Evolutionary conservation across 1,140 invertebrate species (phyloP).

Genomic region (Neodiprion fabricii): DNA sequence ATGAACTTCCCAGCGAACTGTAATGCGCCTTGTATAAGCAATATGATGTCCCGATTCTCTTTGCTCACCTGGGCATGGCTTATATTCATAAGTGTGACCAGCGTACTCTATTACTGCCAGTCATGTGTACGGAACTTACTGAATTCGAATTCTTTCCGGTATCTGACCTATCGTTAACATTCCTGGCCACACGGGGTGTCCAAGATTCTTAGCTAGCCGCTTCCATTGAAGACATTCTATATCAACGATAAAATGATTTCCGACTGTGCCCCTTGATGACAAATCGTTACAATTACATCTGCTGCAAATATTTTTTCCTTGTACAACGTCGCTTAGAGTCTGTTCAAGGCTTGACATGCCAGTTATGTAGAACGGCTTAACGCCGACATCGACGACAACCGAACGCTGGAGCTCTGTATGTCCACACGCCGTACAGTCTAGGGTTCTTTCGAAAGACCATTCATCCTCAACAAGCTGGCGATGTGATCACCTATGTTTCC

Average conservation of each 20-base stretch:
- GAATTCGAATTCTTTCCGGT: not conserved
- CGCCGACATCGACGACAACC: too few species aligned
- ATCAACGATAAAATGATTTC: conserved; percentile 10
- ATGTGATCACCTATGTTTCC: too few species aligned
- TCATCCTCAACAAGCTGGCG: too few species aligned
- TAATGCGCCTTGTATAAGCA: conserved; percentile 11
- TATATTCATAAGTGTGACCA: not conserved
- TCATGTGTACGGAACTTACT: conserved; percentile 6
- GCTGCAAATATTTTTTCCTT: too few species aligned
- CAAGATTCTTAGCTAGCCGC: conserved; percentile 1
- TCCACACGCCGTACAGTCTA: too few species aligned
- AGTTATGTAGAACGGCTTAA: too few species aligned
- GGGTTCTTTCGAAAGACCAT: too few species aligned
- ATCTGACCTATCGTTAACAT: conserved; percentile 18
- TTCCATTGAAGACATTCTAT: conserved; percentile 17
- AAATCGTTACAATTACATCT: too few species aligned
- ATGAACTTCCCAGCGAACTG: conserved; percentile 13
- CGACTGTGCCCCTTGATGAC: not conserved
- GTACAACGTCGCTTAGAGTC: too few species aligned
- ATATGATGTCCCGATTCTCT: conserved; percentile 12
- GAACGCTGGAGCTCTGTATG: too few species aligned
- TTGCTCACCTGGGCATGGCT: too few species aligned
- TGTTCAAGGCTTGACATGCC: too few species aligned
- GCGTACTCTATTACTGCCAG: conserved; percentile 12
- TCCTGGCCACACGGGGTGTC: conserved; percentile 10